These are phyloP conservation scores for Leucoraja erinaceus DNA, from an alignment of 2,113 vertebrate species.

Conservation along the genomic window DNA sequence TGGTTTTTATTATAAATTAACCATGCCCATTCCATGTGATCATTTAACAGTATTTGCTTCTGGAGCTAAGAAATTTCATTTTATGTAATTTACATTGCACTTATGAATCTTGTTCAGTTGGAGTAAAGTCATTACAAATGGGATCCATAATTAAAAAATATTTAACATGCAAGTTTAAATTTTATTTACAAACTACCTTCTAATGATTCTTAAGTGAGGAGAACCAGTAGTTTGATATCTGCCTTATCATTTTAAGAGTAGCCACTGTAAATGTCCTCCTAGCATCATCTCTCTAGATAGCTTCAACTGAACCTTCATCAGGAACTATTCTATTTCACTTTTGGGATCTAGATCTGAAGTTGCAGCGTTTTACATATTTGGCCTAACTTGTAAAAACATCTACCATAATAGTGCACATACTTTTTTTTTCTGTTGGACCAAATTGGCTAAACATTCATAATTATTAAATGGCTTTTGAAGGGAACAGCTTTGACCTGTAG, in stretches of 20 bases:
- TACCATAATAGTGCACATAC: neutral
- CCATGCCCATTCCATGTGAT: neutral
- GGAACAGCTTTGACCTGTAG: neutral
- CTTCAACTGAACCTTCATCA: neutral
- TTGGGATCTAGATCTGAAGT: neutral
- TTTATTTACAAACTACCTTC: neutral
- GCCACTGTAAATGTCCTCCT: neutral
- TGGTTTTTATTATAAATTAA: neutral
- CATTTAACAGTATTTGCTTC: constrained; percentile 14
- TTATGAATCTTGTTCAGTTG: constrained; percentile 32
- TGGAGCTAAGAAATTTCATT: constrained; percentile 1
- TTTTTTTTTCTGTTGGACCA: neutral
- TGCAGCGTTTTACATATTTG: neutral
- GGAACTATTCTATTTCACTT: neutral
- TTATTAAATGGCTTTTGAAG: too few species aligned
- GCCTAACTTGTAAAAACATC: neutral
- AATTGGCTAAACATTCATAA: neutral
- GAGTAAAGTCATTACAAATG: constrained; percentile 19
- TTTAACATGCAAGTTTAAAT: constrained; percentile 19
- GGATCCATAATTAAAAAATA: constrained; percentile 37
- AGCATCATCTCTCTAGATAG: neutral
- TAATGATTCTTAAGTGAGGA: neutral
- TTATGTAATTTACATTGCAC: constrained; percentile 23
- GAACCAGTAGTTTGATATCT: neutral
- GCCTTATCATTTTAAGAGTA: neutral